Base-by-base conservation (phyloP, 1,140 invertebrate species). In the Drosophila mauritiana region DNA sequence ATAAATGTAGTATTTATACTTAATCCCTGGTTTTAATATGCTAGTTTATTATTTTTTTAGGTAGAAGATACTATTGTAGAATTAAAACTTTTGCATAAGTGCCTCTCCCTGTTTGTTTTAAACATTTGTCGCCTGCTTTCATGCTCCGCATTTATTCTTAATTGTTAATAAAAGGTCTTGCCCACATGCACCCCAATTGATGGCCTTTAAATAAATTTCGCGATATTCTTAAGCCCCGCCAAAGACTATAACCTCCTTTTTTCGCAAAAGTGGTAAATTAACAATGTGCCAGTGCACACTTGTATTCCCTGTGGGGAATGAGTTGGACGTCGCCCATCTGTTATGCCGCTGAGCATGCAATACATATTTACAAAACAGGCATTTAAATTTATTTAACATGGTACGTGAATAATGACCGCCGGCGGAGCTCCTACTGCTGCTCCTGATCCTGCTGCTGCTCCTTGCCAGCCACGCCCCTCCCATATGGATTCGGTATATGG, bases 361-460 rank as follows among this genome's bases (percentile, higher is more conserved):
- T 88, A 85, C 84, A 86, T 86, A 89, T 86, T 86, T 89, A 88
- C 83, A 88, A 86, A 86, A 88, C 83, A 86, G 83, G 83, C 83
- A 89, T 86, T 86, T 86, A 89, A 89, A 89, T 86, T 86, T 86
- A 86, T 86, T 86, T 83, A 86, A 86, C 83, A 88, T 82, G 82
- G 83, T 83, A 86, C 83, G 82, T 86, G 82, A 86, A 88, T 86
- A 88, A 86, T 86, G 82, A 86, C 82, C 83, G 81, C 83, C 75
- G 59, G 75, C 59, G 62, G 78, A 64, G 72, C 73, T 76, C 58
- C 70, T 49, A 54, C 43, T 53, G 46, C 75, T 45, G 57, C 43
- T 57, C 56, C 73, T 34, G 34, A 45, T 42, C n/a, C 65, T 52
- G 46, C n/a, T 27, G 17, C 37, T 17, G n/a, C 20, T 59, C 7